Percentiles rank a stretch among this genome's conserved stretches.
Evolutionary conservation across 2,888 invertebrate genomes (phyloP).

Genomic region (Diachrysia chrysitis): DNA sequence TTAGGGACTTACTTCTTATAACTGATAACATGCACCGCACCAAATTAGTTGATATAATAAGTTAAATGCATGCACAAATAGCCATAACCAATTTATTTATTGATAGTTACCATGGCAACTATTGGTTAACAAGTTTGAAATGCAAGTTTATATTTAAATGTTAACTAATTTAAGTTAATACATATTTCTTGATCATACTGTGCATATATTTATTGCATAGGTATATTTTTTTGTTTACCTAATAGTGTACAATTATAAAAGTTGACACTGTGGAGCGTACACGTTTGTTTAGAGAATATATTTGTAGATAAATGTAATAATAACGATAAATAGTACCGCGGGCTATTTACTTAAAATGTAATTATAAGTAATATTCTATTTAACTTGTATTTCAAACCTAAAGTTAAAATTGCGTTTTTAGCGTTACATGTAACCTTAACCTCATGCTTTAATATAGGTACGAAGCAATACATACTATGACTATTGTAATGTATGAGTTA

Average conservation of each 20-base stretch:
- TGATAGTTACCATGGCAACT: not conserved
- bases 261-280: not conserved
- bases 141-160: slow-evolving; percentile 36
- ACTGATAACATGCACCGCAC: slow-evolving; percentile 15
- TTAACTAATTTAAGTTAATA: not conserved
- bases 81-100: not conserved
- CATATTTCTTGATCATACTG: not conserved
- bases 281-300: not conserved
- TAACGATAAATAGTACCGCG: not conserved
- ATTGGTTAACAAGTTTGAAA: slow-evolving; percentile 8
- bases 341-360: not conserved
- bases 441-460: slow-evolving; percentile 50
- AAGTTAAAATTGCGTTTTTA: not conserved
- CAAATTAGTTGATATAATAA: slow-evolving; percentile 16
- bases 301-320: not conserved
- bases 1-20: not conserved
- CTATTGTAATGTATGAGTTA: slow-evolving; percentile 47
- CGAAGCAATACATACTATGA: slow-evolving; percentile 57
- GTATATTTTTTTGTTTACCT: not conserved
- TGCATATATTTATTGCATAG: not conserved
- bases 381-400: slow-evolving; percentile 33
- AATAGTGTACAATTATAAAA: not conserved
- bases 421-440: slow-evolving; percentile 20
- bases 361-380: not conserved
- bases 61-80: slow-evolving; percentile 15